Evolutionary conservation across 2,888 invertebrate genomes (phyloP).

Genomic region (Polyommatus icarus): DNA sequence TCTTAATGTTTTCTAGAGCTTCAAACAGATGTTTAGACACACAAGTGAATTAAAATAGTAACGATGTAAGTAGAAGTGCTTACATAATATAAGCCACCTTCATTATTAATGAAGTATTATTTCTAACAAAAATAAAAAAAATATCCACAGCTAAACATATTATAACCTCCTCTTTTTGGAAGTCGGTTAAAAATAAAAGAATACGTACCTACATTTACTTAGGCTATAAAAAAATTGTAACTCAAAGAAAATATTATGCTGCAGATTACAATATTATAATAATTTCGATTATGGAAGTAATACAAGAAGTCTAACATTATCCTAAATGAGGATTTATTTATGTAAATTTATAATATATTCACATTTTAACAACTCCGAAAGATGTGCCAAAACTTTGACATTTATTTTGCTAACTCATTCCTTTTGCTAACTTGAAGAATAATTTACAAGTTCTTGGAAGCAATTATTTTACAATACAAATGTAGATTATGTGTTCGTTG

Average conservation of each 20-base stretch:
- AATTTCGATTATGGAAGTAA: neutral
- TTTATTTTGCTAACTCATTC: conserved; percentile 26
- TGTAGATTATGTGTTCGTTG: conserved; percentile 18
- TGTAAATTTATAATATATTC: conserved; percentile 14
- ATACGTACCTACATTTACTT: neutral
- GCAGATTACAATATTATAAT: no score
- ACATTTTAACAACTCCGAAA: conserved; percentile 16
- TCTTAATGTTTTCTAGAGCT: no score
- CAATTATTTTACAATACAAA: conserved; percentile 29
- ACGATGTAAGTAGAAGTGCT: no score
- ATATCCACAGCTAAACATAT: no score
- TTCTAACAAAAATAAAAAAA: no score
- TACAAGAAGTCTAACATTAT: neutral
- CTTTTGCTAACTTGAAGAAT: conserved; percentile 6
- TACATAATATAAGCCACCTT: no score
- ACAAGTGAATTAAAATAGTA: no score
- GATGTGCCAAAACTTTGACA: conserved; percentile 28
- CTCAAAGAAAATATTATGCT: no score
- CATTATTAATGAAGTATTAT: no score
- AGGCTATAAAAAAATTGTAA: neutral
- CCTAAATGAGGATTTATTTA: neutral
- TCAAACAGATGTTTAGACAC: no score
- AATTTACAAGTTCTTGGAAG: conserved; percentile 28
- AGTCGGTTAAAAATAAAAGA: no score
- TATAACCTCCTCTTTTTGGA: no score